These are phyloP conservation scores for Cephus spinipes DNA, from an alignment of 2,888 invertebrate species.

Conservation along the genomic window DNA sequence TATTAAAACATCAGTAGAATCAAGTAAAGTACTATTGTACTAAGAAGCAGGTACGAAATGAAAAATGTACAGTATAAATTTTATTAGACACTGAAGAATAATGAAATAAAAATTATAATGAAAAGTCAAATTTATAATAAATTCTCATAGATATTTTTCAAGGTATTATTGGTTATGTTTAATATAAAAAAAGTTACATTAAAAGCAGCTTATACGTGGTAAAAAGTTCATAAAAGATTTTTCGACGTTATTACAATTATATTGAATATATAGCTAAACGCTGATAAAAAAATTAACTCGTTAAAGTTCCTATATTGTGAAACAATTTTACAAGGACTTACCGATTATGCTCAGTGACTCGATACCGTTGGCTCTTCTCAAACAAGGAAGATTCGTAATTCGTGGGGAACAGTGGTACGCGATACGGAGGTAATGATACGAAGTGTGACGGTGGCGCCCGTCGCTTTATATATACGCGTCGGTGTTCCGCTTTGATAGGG, in stretches of 20 bases:
- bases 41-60: not conserved
- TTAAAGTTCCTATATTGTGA: not conserved
- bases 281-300: not conserved
- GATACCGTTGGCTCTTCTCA: not conserved
- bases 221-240: not conserved
- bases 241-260: not conserved
- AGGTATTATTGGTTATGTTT: not conserved
- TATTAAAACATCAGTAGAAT: not conserved
- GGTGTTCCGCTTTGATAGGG: conserved; percentile 20
- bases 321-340: not conserved
- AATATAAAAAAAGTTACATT: not conserved
- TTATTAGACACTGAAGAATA: not conserved
- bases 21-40: not conserved
- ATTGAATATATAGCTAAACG: not conserved
- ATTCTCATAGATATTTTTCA: not conserved
- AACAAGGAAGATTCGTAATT: conserved; percentile 15
- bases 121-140: not conserved
- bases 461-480: conserved; percentile 53
- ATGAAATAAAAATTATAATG: not conserved
- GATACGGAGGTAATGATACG: conserved; percentile 41
- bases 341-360: not conserved
- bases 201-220: not conserved
- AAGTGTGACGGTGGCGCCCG: conserved; percentile 48
- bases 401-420: conserved; percentile 36
- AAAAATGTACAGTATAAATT: not conserved